Percentiles rank a stretch among this genome's conserved stretches.
These are phyloP conservation scores for Matsumyia berberina DNA, from an alignment of 2,888 invertebrate genomes.

Conservation along the genomic window DNA sequence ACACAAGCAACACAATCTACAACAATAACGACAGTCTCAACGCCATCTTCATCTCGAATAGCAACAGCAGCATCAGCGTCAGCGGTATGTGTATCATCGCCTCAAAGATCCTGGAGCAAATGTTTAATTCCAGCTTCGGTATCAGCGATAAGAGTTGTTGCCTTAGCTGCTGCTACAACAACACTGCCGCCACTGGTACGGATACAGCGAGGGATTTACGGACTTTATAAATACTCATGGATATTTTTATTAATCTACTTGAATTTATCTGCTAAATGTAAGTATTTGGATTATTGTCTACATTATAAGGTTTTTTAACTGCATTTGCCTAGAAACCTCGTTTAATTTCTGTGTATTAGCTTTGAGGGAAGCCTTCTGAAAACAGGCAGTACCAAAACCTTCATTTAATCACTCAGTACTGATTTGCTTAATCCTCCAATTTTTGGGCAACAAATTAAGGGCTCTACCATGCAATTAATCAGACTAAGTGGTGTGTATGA, in stretches of 20 bases:
- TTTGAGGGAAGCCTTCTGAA: background rate
- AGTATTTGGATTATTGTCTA: constrained; percentile 77
- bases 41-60: constrained; percentile 54
- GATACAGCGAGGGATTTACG: constrained; percentile 80
- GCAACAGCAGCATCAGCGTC: constrained; percentile 64
- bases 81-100: constrained; percentile 43
- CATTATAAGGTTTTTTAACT: constrained; percentile 23
- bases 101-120: constrained; percentile 59
- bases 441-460: constrained; percentile 25
- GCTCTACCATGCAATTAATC: constrained; percentile 40
- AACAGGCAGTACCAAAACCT: background rate
- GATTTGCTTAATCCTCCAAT: constrained; percentile 28
- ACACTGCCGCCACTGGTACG: constrained; percentile 75
- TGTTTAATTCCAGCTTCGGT: constrained; percentile 56
- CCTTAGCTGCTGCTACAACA: constrained; percentile 63
- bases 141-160: constrained; percentile 70
- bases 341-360: background rate
- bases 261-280: constrained; percentile 84
- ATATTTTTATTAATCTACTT: constrained; percentile 84
- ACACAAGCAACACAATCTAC: constrained; percentile 50
- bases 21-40: constrained; percentile 73
- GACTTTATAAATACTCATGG: constrained; percentile 84
- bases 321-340: constrained; percentile 11
- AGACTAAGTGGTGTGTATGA: constrained; percentile 38
- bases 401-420: constrained; percentile 9